phyloP scores from a whole-genome alignment of 2,888 invertebrate genomes.

The Meghimatium bilineatum region DNA sequence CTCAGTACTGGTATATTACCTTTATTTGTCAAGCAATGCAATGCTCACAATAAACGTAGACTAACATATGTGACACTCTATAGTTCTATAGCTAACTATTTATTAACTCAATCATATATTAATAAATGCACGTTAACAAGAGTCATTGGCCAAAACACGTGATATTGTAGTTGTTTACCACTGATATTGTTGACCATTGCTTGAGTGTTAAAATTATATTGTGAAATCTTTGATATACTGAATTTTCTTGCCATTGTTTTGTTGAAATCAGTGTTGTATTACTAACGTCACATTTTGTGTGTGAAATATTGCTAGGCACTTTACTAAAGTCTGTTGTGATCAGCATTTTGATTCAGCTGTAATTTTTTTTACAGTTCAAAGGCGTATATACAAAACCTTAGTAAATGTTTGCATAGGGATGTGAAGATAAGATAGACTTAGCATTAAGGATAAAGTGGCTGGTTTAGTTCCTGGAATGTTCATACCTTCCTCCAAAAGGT shows the following conservation, averaged over 20 bases:
- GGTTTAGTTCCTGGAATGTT: too few species aligned
- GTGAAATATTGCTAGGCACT: constrained; percentile 9
- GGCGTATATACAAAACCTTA: too few species aligned
- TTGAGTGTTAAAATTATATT: too few species aligned
- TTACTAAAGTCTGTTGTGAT: constrained; percentile 15
- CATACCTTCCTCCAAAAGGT: too few species aligned
- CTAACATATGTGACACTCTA: neutral
- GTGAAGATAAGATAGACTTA: too few species aligned
- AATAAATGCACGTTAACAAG: neutral
- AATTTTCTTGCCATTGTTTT: neutral
- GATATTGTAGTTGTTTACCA: neutral
- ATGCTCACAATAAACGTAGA: neutral
- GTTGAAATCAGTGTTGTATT: neutral
- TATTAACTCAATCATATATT: neutral
- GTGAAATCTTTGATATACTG: neutral
- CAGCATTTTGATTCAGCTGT: neutral
- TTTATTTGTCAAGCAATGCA: neutral
- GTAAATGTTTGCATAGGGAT: too few species aligned
- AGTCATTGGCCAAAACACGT: neutral
- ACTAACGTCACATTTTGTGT: constrained; percentile 21
- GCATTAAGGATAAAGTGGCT: too few species aligned
- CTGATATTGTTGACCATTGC: neutral
- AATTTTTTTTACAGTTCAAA: too few species aligned
- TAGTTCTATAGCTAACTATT: neutral
- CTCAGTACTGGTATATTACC: neutral